Conservation (phyloP, 2,888 invertebrate species). For the Glyphotaelius pellucidus region DNA sequence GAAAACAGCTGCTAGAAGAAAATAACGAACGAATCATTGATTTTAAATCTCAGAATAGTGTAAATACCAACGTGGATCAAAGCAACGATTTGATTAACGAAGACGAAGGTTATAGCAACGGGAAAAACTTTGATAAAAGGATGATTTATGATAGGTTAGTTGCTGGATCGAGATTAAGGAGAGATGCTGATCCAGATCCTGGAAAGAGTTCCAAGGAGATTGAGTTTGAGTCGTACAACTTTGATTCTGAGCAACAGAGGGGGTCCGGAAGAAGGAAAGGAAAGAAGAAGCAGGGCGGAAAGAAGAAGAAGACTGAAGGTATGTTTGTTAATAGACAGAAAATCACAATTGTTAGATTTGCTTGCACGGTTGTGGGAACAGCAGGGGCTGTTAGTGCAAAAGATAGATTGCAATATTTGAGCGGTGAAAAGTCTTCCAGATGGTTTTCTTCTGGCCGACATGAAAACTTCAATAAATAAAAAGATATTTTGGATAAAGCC, state of each 20-base stretch:
- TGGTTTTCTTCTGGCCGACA: background rate
- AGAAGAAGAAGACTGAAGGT: constrained; percentile 63
- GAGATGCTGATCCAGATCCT: constrained; percentile 68
- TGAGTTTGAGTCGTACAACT: constrained; percentile 79
- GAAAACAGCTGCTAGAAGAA: constrained; percentile 44
- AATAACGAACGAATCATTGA: constrained; percentile 49
- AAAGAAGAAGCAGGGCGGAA: constrained; percentile 70
- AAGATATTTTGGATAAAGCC: no score
- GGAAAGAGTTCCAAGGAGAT: constrained; percentile 75
- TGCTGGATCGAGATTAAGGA: constrained; percentile 24
- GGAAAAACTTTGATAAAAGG: constrained; percentile 39
- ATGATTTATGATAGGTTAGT: constrained; percentile 48
- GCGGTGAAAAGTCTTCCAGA: background rate
- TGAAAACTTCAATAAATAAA: no score
- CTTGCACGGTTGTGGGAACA: background rate
- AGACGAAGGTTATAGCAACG: background rate
- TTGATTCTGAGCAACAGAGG: constrained; percentile 75
- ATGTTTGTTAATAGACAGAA: constrained; percentile 24
- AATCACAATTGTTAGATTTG: background rate
- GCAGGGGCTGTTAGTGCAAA: background rate
- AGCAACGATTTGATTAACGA: constrained; percentile 56
- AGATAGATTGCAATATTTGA: no score
- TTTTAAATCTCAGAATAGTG: constrained; percentile 51
- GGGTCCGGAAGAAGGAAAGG: constrained; percentile 71
- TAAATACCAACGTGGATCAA: constrained; percentile 59